Evolutionary conservation across 2,888 invertebrate genomes (phyloP), one percentile per base, ranked within the genome.

Genomic region (Diarsia rubi): DNA sequence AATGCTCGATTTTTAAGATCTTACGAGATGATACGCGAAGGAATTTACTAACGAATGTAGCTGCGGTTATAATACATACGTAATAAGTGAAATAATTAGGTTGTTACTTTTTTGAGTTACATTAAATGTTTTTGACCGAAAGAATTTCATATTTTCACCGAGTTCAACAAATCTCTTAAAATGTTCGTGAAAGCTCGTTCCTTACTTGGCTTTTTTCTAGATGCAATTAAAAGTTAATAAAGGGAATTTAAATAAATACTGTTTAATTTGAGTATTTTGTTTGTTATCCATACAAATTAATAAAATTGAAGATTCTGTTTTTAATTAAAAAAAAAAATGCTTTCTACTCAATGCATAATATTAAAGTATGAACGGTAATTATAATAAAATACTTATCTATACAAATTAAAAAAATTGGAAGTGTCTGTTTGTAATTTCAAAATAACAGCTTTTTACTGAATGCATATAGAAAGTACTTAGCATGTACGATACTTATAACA

Each of bases 21-120:
- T 75, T 78, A 78, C 63, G 70, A 73, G 78, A 84, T 71, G 86
- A 86, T 86, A 86, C 31, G 78, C 65, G 21, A 74, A 78, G 78
- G 87, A 81, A 86, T 86, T 82, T 82, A 79, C 87, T 87, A 86
- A 87, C 82, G 87, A 87, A 85, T 87, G 87, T 84, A 69, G 79
- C 78, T 86, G 74, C 54, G 72, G 79, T 79, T 84, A 79, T 78
- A 82, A 67, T 84, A 69, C 75, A 80, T 85, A 81, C 67, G 75
- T 83, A 74, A 78, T 77, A 83, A 76, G 84, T 84, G 71, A 84
- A 81, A 84, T 86, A 86, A 86, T 85, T 85, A 85, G 73, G 63
- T 72, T 80, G 83, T 81, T 74, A 64, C 62, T 68, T 67, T 78
- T 82, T 75, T 62, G 49, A 76, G 49, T 80, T 76, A 64, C 19